phyloP scores from a whole-genome alignment of 53 echinoderm and acorn worm species.

The Stichopus horrens region DNA sequence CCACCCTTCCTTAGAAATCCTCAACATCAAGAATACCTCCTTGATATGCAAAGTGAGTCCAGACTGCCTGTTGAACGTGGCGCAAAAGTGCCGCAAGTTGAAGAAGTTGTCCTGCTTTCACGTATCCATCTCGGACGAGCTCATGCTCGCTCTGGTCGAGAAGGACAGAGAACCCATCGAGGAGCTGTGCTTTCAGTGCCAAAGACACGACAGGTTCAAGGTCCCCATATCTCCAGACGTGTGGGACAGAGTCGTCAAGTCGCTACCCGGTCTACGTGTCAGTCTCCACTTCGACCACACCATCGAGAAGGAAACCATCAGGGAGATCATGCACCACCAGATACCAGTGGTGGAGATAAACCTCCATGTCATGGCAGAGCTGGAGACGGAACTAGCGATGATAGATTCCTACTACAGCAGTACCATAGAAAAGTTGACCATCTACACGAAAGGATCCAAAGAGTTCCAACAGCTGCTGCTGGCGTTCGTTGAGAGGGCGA shows the following conservation, averaged over 20 bases:
- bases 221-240: slow-evolving; percentile 68
- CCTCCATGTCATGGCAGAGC: slow-evolving; percentile 77
- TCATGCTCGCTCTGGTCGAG: slow-evolving; percentile 66
- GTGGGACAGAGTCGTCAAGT: slow-evolving; percentile 68
- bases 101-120: slow-evolving; percentile 68
- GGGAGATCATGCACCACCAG: slow-evolving; percentile 74
- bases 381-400: slow-evolving; percentile 73
- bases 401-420: slow-evolving; percentile 61
- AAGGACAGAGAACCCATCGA: slow-evolving; percentile 57
- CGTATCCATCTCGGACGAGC: slow-evolving; percentile 73
- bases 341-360: slow-evolving; percentile 81
- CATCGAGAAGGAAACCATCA: slow-evolving; percentile 82
- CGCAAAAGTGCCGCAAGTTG: slow-evolving; percentile 67
- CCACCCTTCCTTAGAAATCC: slow-evolving; percentile 65
- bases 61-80: slow-evolving; percentile 70
- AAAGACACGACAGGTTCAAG: slow-evolving; percentile 73
- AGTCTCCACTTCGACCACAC: slow-evolving; percentile 88
- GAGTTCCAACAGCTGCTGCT: slow-evolving; percentile 71
- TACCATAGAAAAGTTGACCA: slow-evolving; percentile 74
- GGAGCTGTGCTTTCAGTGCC: slow-evolving; percentile 44
- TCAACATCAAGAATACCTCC: slow-evolving; percentile 88
- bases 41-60: slow-evolving; percentile 75
- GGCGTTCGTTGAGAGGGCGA: slow-evolving; percentile 63
- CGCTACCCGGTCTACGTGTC: slow-evolving; percentile 68
- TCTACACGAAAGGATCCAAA: slow-evolving; percentile 76